Evolutionary conservation across 2,797 vertebrate species (phyloP), one percentile per base, ranked within the genome.

Genomic region (Artibeus jamaicensis): DNA sequence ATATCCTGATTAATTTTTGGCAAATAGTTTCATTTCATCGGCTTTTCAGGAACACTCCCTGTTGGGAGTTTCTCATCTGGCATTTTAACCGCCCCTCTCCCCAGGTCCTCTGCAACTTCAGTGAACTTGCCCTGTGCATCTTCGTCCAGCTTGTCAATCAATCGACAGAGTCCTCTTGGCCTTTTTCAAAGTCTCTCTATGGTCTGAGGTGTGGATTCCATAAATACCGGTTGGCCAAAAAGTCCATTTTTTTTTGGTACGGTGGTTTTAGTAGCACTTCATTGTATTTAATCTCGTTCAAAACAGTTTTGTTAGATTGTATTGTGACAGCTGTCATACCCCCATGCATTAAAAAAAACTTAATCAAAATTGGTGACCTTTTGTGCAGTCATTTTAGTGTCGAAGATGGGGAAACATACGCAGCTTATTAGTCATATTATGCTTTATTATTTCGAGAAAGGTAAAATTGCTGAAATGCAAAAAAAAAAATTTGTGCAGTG

Each of bases 131-230:
- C 73, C 42, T 32, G 0, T 76, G 37, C 82, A 9, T 79, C 44
- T 88, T 93, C 62, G 68, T 88, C 89, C 86, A 91, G 78, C 22
- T 89, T 78, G n/a, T 87, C 91, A 68, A 0, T 91, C 26, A 87
- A 79, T 70, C 57, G 39, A 9, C 42, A 59, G 42, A 97, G 84
- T 98, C 96, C 92, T 97, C 96, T 96, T 89, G 96, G 96, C 95
- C 97, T 97, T 97, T 90, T 96, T 77, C 24, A 71, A 95, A 97
- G 93, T 96, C 93, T 97, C 97, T 96, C 96, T 97, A 79, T 97
- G 97, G 96, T 97, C 91, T 97, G 82, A 74, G 90, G 86, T 98
- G 97, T 97, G 94, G 96, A 96, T 97, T 97, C 92, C 87, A 96
- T 95, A 93, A 96, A 97, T 98, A 93, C 92, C 15, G 62, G 12